Base-by-base conservation (phyloP, 2,888 invertebrate species). In the Cephus spinipes region DNA sequence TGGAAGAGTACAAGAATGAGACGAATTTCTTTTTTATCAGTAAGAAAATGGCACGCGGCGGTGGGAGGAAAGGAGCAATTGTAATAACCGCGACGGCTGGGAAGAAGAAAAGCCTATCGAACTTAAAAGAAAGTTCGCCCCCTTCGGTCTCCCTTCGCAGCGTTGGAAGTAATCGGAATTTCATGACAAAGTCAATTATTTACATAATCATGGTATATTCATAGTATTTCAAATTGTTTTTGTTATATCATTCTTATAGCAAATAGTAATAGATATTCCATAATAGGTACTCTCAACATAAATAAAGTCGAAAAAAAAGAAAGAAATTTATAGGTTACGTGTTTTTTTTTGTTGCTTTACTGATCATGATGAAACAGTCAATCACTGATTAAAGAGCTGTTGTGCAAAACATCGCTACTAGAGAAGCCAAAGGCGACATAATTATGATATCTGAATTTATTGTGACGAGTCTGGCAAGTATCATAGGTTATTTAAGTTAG, bases 221-320 rank as follows among this genome's bases (percentile, higher is more conserved):
- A 76, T 81, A 82, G 79, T 81, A 79, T 79, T 82, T 83, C 81
- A 82, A 78, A 84, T 79, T 79, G 77, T 23, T 55, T 55, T 23
- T 55, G 9, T 78, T 79, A 78, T 79, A 78, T 80, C 74, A 79
- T 80, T 79, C 76, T 76, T 77, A 78, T 82, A 82, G 73, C 78
- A 79, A 83, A 81, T 81, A 76, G 77, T 78, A 79, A 81, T 78
- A 78, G 80, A 81, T 83, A 82, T 80, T 83, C 71, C 75, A 81
- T 55, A 83, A 85, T 86, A 83, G 83, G 84, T 87, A 85, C 82
- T 86, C 81, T 83, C 84, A 85, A 83, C 85, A 84, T 83, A 84
- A 85, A 86, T 86, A 85, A 85, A 86, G 83, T 84, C 83, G 78
- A 83, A 83, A 83, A 83, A 83, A 80, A 74, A 80, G 75, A 81